Evolutionary conservation across 2,797 vertebrate species (phyloP), one percentile per base, ranked within the genome.

Genomic region (Xerus rutilus): DNA sequence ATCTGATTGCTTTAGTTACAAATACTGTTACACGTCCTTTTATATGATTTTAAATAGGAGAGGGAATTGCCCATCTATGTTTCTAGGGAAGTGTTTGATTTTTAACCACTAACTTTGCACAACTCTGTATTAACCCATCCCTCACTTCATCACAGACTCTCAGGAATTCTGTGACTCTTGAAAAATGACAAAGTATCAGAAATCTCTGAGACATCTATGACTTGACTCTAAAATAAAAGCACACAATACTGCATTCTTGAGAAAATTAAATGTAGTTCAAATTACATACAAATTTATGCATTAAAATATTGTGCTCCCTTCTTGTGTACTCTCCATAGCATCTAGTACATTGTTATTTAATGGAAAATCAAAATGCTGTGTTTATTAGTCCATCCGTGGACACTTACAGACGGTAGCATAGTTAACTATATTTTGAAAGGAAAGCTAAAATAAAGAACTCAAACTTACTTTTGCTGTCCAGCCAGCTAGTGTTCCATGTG

Each of bases 41-140:
- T 43, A 72, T 52, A 70, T n/a, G 0, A 35, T 59, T 95, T 86
- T 93, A 72, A 97, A 39, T 67, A 74, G 35, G 7, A 39, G 13
- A 39, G 2, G 3, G 13, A 9, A 25, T 28, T 91, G 15, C 35
- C 28, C 62, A 57, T 20, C 21, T 88, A 73, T 78, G 89, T 86
- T 92, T 70, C 35, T 59, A 54, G 70, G 49, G 65, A 74, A 70
- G 30, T 32, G 5, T 59, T 65, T 90, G 30, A 72, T 89, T 96
- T 96, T 76, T 84, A 90, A 72, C 59, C 20, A 85, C 64, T 94
- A 59, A 79, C 30, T 57, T 90, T 73, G 45, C 92, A 28, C 13
- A 57, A 59, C n/a, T 92, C 10, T 76, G 10, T 73, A 23, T 74
- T 93, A 95, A 93, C 12, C 76, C 45, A 89, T 78, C 18, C 43